Conservation (phyloP, 1,140 invertebrate species). For the Hyphantria cunea region DNA sequence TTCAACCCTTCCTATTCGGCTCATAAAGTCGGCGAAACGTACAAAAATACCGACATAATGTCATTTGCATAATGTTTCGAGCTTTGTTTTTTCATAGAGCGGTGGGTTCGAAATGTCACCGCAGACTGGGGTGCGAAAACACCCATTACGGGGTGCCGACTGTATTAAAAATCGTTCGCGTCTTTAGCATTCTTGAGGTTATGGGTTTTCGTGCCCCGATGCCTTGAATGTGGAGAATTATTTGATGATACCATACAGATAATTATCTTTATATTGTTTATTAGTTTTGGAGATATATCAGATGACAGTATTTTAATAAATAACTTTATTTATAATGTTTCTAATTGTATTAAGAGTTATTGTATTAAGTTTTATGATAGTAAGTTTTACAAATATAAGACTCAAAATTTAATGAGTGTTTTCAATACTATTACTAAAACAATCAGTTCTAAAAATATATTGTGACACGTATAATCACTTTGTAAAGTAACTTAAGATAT, state of each 20-base stretch:
- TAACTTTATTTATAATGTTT: too few relatives aligned
- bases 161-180: constrained; percentile 79
- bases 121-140: constrained; percentile 71
- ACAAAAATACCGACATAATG: constrained; percentile 78
- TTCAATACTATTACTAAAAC: too few relatives aligned
- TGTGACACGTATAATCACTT: too few relatives aligned
- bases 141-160: constrained; percentile 70
- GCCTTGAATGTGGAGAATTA: constrained; percentile 31
- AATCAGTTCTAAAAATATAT: too few relatives aligned
- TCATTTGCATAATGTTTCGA: constrained; percentile 79
- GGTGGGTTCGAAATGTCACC: constrained; percentile 78
- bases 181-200: constrained; percentile 78
- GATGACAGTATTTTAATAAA: background rate
- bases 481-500: too few relatives aligned
- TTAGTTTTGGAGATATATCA: constrained; percentile 8
- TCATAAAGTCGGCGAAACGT: constrained; percentile 76
- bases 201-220: constrained; percentile 46
- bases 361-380: too few relatives aligned
- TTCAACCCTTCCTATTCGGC: constrained; percentile 73
- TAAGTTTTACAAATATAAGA: too few relatives aligned
- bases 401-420: too few relatives aligned
- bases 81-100: constrained; percentile 79
- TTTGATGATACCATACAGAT: constrained; percentile 5
- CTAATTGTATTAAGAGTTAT: too few relatives aligned
- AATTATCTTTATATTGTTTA: constrained; percentile 16